Percentiles rank a stretch among this genome's conserved stretches.
Evolutionary conservation across 1,140 invertebrate species (phyloP).

Genomic region (Drosophila kurseongensis): DNA sequence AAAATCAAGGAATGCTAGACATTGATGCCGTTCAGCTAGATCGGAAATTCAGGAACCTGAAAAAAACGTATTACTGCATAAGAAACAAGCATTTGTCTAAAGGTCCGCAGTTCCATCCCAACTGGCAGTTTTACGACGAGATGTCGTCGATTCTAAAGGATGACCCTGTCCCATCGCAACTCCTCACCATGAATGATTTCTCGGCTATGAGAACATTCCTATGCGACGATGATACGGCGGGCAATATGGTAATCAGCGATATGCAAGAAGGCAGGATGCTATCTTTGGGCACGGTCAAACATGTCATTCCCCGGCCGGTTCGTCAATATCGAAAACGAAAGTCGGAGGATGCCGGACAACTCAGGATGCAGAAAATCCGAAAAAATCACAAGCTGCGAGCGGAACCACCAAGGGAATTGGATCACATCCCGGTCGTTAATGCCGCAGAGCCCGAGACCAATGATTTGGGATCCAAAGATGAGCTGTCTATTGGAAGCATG

Average conservation of each 20-base stretch:
- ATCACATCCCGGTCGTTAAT: constrained; percentile 4
- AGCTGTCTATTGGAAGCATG: constrained; percentile 14
- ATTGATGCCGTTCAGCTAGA: constrained; percentile 29
- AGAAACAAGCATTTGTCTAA: not conserved
- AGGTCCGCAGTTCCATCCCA: not conserved
- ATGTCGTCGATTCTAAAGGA: constrained; percentile 13
- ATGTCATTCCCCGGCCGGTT: not conserved
- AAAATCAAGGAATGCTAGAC: constrained; percentile 6
- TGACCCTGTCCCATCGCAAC: not conserved
- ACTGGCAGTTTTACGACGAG: constrained; percentile 26
- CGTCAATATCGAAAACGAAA: constrained; percentile 7
- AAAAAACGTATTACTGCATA: constrained; percentile 27
- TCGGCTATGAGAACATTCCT: constrained; percentile 2
- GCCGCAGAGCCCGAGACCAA: constrained; percentile 6
- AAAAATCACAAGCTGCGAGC: not conserved
- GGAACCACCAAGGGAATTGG: not conserved
- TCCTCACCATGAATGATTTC: not conserved
- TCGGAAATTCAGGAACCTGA: constrained; percentile 33
- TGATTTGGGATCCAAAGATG: not conserved
- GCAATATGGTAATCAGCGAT: not conserved
- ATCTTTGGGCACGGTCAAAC: not conserved
- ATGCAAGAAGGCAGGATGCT: not conserved
- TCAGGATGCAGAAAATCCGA: not conserved
- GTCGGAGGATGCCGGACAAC: no score
- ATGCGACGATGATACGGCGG: not conserved